Conservation (phyloP, 1,140 invertebrate species). For the Aporrectodea caliginosa region DNA sequence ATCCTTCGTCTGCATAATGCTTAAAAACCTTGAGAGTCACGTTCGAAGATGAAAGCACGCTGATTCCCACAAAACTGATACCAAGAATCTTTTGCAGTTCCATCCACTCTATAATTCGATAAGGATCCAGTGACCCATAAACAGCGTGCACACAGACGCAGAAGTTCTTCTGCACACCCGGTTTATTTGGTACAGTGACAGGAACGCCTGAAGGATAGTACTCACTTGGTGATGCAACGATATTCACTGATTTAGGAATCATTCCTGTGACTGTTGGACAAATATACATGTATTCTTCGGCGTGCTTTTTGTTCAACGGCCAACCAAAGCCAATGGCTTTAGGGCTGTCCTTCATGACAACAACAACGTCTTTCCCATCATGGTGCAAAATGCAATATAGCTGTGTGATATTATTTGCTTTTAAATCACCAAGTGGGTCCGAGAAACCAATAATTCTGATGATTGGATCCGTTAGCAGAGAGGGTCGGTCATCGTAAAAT, state of each 20-base stretch:
- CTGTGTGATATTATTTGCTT: not conserved
- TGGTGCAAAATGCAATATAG: not conserved
- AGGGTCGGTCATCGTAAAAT: conserved; percentile 11
- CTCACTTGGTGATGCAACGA: not conserved
- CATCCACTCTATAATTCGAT: conserved; percentile 26
- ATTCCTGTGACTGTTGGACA: not conserved
- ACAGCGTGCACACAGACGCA: conserved; percentile 10
- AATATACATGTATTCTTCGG: conserved; percentile 8
- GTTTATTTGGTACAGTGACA: not conserved
- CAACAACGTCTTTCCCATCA: not conserved
- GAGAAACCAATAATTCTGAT: not conserved
- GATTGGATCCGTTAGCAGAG: not conserved
- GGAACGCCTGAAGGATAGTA: not conserved
- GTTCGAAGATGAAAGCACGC: not conserved
- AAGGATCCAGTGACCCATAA: conserved; percentile 23
- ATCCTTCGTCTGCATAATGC: conserved; percentile 15
- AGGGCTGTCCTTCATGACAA: not conserved
- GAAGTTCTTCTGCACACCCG: conserved; percentile 1
- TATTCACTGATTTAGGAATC: not conserved
- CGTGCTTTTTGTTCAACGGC: not conserved
- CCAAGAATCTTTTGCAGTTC: conserved; percentile 22
- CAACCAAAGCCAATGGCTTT: conserved; percentile 13
- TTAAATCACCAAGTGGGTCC: not conserved
- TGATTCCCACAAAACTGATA: conserved; percentile 16
- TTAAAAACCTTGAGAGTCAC: not conserved